Evolutionary conservation across 2,797 vertebrate genomes (phyloP), one percentile per base, ranked within the genome.

Genomic region (Cercopithecus diana): DNA sequence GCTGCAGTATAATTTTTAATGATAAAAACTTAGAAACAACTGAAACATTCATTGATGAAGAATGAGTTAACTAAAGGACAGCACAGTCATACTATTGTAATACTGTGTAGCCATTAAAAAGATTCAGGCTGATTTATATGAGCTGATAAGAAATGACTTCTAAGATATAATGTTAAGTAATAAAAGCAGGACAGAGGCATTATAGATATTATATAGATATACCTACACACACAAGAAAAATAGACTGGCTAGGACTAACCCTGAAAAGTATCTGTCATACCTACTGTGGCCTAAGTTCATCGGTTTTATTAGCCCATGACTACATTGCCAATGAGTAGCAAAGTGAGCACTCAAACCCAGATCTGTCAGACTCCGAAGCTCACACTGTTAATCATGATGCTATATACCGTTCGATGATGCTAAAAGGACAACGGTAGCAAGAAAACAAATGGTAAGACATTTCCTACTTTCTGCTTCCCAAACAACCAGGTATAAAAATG

Each of bases 161-260:
- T n/a, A 70, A 80, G 52, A 81, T 24, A 64, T 17, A 83, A 61
- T 33, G 22, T 26, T 61, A 86, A 67, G 9, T 92, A 48, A 85
- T 82, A 95, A 94, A 96, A 85, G 55, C 13, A 81, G 33, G 72
- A 86, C 39, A 87, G 91, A 58, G 14, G 14, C 20, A 92, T 39
- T 90, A 30, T 0, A 87, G 55, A 72, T 80, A 67, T 30, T 88
- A 45, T 26, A 87, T 17, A 15, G 33, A 19, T 26, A 13, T 19
- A 57, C 36, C 2, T 0, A 0, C 43, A 86, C 39, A 82, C 48
- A 93, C 57, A 75, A 95, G 95, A 96, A 80, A 92, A 95, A 98
- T 82, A 91, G 86, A 92, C 36, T 80, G 67, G 39, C 64, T 28
- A 81, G 26, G 14, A 95, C 30, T 52, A 48, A 33, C 48, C 4